Evolutionary conservation across 2,113 vertebrate genomes (phyloP).

Genomic region (Panthera leo): DNA sequence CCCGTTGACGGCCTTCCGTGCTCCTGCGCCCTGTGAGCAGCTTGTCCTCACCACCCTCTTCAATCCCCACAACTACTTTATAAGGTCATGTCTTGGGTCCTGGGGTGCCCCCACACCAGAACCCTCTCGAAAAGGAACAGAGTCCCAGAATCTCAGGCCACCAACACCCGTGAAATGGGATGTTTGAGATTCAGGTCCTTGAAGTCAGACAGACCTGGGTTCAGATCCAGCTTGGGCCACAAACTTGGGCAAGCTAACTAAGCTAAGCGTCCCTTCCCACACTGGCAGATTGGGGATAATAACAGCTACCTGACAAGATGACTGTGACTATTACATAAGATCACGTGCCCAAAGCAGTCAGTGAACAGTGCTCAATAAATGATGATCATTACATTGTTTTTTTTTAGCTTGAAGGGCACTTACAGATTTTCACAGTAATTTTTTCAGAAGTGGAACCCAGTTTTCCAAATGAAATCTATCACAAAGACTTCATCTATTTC

Average conservation of each 20-base stretch:
- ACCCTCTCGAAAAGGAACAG: neutral
- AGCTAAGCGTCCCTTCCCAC: neutral
- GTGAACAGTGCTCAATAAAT: neutral
- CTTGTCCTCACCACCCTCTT: rapidly evolving
- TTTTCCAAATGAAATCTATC: neutral
- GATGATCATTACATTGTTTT: neutral
- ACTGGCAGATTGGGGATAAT: too few relatives aligned
- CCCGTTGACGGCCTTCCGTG: rapidly evolving
- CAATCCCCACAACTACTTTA: rapidly evolving
- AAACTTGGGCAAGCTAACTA: neutral
- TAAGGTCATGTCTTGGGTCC: neutral
- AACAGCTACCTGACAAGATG: neutral
- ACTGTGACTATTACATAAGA: neutral
- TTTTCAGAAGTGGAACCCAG: neutral
- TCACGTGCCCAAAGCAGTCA: neutral
- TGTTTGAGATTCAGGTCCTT: neutral
- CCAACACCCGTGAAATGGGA: neutral
- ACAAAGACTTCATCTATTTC: neutral
- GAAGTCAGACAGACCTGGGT: neutral
- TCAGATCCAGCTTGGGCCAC: neutral
- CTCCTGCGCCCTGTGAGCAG: rapidly evolving
- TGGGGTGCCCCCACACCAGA: neutral
- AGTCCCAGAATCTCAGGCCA: neutral
- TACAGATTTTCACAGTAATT: neutral
- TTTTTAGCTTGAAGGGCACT: neutral